Evolutionary conservation across 2,888 invertebrate species (phyloP), one percentile per base, ranked within the genome.

Genomic region (Chrysotoxum bicinctum): DNA sequence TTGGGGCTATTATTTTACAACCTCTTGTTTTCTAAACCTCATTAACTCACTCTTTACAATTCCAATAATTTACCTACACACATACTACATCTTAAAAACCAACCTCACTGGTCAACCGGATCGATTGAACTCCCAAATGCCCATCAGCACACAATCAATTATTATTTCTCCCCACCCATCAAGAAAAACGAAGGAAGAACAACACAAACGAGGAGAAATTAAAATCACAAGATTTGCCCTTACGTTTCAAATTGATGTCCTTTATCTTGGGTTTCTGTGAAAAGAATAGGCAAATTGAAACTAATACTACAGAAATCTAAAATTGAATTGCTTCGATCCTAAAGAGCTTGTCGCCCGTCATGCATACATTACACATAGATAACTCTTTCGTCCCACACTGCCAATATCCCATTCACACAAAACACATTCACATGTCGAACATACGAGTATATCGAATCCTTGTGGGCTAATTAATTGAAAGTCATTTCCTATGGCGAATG

Each of bases 401-500:
- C 54, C 10, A 48, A 26, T 21, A 12, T 35, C 30, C 32, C n/a
- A 45, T n/a, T n/a, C 35, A 9, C 12, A 66, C 21, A 64, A 43
- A 19, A 64, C 16, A 64, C 45, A 64, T 45, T 16, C 64, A 45
- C 48, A 3, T 14, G 32, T 21, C 32, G 16, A 35, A 58, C 56
- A 43, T 23, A 43, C 6, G 8, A 2, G 1, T 19, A 56, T 45
- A 66, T 75, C 58, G 60, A 80, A 69, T 68, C 60, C 75, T 66
- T 75, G 37, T 68, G 75, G 70, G 37, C 62, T 70, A 76, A 76
- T 75, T 81, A 81, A 81, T 81, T 81, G 76, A 81, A 81, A 75
- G 75, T 64, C 69, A 69, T 76, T 76, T 81, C 69, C 75, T 76
- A 64, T 74, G 32, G 56, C 70, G 37, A 81, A 56, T 62, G 56